Base-by-base conservation (phyloP, 1,140 invertebrate genomes). In the Ostrea denselamellosa region DNA sequence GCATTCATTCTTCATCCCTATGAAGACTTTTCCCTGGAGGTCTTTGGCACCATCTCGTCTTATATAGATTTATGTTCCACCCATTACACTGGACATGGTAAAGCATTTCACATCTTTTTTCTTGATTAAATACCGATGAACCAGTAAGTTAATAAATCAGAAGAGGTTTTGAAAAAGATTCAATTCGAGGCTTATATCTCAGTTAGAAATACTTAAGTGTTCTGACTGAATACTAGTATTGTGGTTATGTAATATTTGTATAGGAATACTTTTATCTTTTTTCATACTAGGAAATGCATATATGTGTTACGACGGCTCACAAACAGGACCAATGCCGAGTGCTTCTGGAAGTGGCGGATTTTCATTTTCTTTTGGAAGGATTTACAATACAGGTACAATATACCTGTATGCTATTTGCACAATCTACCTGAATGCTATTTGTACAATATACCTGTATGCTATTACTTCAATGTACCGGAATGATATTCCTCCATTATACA, bases 381-480 rank as follows among this genome's bases (percentile, higher is more conserved):
- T 77, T 9, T 77, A 28, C 25, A 77, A 77, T 25, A 77, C 68
- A 77, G 68, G 68, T 77, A 62, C 17, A 19, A n/a, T 62, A n/a
- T n/a, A 62, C 56, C 7, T 10, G 8, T 34, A 9, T 25, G 8
- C 10, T 71, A 28, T 10, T 4, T 9, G 7, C 25, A 22, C 25
- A 10, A 9, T 56, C 54, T n/a, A n/a, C n/a, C n/a, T 1, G 34
- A 2, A 44, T 44, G 34, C 1, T 44, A 44, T 44, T 5, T 5
- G 5, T 44, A 44, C 34, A 44, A 44, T 44, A 44, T 44, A 44
- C 34, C 2, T 1, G 34, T 44, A 44, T 44, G 34, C 1, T 44
- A 44, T 44, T 5, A 1, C 1, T 44, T 2, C 34, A 44, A 44
- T 44, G 5, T 5, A 44, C 34, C 5, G 34, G 34, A n/a, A n/a